Evolutionary conservation across 2,888 invertebrate genomes (phyloP).

Genomic region (Euspilapteryx auroguttella): DNA sequence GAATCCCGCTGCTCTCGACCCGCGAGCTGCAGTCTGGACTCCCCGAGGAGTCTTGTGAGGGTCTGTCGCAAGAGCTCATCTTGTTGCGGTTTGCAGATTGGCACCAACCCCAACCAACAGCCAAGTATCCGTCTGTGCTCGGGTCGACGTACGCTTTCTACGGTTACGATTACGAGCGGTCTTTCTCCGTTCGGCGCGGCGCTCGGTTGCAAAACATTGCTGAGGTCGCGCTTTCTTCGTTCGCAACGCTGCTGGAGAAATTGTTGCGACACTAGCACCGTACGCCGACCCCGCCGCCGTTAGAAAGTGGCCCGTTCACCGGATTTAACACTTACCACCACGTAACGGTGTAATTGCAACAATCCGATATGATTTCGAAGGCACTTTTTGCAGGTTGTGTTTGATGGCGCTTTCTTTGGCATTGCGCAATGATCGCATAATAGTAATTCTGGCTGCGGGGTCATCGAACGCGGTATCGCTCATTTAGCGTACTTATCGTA

Average conservation of each 20-base stretch:
- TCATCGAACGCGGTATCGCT: constrained; percentile 37
- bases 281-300: constrained; percentile 50
- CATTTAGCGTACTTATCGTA: too few relatives aligned
- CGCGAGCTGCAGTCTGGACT: constrained; percentile 17
- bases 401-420: constrained; percentile 53
- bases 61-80: constrained; percentile 22
- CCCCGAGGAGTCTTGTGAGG: constrained; percentile 23
- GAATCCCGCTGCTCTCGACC: constrained; percentile 9
- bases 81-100: constrained; percentile 19
- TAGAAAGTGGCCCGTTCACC: constrained; percentile 60
- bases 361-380: constrained; percentile 38
- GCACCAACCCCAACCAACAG: too few relatives aligned
- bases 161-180: constrained; percentile 14
- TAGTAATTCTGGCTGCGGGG: constrained; percentile 19
- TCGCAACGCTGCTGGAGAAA: constrained; percentile 45
- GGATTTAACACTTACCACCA: constrained; percentile 45
- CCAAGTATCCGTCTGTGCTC: constrained; percentile 9
- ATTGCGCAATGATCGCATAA: constrained; percentile 49
- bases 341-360: constrained; percentile 57
- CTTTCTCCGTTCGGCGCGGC: constrained; percentile 20
- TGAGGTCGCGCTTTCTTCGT: constrained; percentile 61
- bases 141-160: constrained; percentile 47
- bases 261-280: constrained; percentile 55
- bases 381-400: constrained; percentile 48
- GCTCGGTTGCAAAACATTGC: constrained; percentile 49